A percentile compares a stretch with the other conserved stretches of the same genome.
phyloP scores from a whole-genome alignment of 2,797 vertebrate genomes.

The Sebastes taczanowskii region DNA sequence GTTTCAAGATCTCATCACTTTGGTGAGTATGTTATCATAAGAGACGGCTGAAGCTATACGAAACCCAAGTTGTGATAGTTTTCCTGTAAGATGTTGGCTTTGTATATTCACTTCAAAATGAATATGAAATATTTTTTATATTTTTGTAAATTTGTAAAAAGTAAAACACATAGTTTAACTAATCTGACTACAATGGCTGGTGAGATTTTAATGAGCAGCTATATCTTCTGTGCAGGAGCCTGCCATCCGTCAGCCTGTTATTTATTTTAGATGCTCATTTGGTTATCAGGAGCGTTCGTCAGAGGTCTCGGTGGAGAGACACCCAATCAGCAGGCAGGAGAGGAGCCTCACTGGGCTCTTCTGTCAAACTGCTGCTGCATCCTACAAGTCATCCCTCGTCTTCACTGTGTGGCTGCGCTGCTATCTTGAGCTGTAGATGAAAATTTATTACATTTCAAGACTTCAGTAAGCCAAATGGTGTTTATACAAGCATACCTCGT shows the following conservation, averaged over 20 bases:
- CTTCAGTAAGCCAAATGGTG: slow-evolving; percentile 81
- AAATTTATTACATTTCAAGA: slow-evolving; percentile 82
- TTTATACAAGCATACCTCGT: slow-evolving; percentile 89
- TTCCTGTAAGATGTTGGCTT: background rate
- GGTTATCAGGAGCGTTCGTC: slow-evolving; percentile 66
- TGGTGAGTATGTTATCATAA: background rate
- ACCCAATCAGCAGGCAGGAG: slow-evolving; percentile 56
- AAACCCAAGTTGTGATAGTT: background rate
- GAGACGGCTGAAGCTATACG: background rate
- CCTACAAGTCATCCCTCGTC: slow-evolving; percentile 46
- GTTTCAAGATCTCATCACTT: background rate
- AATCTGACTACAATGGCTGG: background rate
- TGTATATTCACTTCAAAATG: background rate
- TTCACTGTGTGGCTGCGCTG: slow-evolving; percentile 50
- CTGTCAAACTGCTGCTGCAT: slow-evolving; percentile 46
- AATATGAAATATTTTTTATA: background rate
- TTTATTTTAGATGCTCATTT: slow-evolving; percentile 64
- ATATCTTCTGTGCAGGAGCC: slow-evolving; percentile 42
- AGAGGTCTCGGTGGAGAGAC: slow-evolving; percentile 57
- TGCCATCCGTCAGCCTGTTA: slow-evolving; percentile 64
- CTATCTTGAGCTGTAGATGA: slow-evolving; percentile 83
- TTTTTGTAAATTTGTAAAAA: background rate
- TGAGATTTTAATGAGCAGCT: slow-evolving; percentile 31
- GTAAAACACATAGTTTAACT: background rate
- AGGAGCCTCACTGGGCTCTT: slow-evolving; percentile 41